Evolutionary conservation across 2,797 vertebrate species (phyloP), one percentile per base, ranked within the genome.

Genomic region (Podargus strigoides): DNA sequence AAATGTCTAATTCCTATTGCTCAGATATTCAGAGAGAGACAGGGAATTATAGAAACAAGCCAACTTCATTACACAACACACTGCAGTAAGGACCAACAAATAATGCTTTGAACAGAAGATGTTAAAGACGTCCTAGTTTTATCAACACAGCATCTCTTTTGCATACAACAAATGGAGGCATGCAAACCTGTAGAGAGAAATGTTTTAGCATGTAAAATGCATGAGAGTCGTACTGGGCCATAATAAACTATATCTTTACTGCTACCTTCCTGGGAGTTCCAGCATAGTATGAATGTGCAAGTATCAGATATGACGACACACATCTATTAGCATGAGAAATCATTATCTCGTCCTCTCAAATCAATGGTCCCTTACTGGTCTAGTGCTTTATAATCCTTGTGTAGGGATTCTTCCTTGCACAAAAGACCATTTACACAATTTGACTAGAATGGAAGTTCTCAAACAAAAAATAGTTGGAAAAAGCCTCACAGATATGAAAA

Each of bases 1-100:
- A 55, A 68, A 30, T 14, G 3, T 36, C 15, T 63, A 13, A 44
- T 66, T 77, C 41, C 34, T 85, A 4, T 3, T 64, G 52, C 41
- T 78, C 12, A n/a, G 60, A 10, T 32, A 68, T 18, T 80, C 64
- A 69, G 20, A 77, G 21, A 72, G 10, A 69, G 12, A 53, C 9
- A 66, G 0, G 0, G 30, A 73, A 18, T 37, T 50, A 23, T 2
- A 82, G 12, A 67, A 76, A 68, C 18, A 47, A n/a, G 24, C 3
- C 68, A 56, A 46, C 7, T 23, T 30, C 14, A 17, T 9, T 18
- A 22, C 50, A 47, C 3, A 6, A 23, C 14, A 27, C 21, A 32
- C 17, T 6, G 7, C 70, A 49, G 32, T 1, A 63, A 70, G 26
- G 34, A 49, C 39, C 41, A 72, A 63, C 10, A 74, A 83, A 59